Evolutionary conservation across 2,888 invertebrate species (phyloP).

Genomic region (Acanthosepion esculentum): DNA sequence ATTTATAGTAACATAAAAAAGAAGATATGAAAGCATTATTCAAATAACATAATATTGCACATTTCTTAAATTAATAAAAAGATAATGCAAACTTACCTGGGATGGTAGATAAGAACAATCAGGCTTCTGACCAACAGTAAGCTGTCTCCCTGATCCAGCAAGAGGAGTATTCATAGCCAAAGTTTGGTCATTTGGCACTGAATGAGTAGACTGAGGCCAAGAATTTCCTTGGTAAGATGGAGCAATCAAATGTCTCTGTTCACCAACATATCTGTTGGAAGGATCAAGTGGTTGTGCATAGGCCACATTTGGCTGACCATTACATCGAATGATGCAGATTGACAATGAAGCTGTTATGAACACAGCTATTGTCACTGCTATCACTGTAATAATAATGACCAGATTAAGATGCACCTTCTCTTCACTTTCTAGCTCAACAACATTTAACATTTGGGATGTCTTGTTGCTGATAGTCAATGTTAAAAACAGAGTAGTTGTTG

Average conservation of each 20-base stretch:
- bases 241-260: background rate
- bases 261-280: background rate
- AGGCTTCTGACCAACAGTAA: background rate
- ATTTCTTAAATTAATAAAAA: background rate
- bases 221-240: background rate
- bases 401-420: constrained; percentile 12
- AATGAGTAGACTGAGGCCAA: background rate
- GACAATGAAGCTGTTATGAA: background rate
- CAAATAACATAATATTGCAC: no score
- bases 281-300: background rate
- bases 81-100: background rate
- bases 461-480: constrained; percentile 8
- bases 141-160: background rate
- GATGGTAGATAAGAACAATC: background rate
- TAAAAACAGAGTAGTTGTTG: constrained; percentile 11
- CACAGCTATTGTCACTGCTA: constrained; percentile 1
- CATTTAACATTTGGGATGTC: background rate
- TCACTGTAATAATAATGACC: constrained; percentile 13
- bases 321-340: constrained; percentile 33
- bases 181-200: background rate
- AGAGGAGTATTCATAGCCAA: background rate
- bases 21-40: background rate
- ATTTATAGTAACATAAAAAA: background rate
- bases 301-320: background rate
- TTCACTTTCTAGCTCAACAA: background rate